Percentiles rank a stretch among this genome's conserved stretches.
These are phyloP conservation scores for Osedax frankpressi DNA, from an alignment of 2,888 invertebrate species.

Conservation along the genomic window DNA sequence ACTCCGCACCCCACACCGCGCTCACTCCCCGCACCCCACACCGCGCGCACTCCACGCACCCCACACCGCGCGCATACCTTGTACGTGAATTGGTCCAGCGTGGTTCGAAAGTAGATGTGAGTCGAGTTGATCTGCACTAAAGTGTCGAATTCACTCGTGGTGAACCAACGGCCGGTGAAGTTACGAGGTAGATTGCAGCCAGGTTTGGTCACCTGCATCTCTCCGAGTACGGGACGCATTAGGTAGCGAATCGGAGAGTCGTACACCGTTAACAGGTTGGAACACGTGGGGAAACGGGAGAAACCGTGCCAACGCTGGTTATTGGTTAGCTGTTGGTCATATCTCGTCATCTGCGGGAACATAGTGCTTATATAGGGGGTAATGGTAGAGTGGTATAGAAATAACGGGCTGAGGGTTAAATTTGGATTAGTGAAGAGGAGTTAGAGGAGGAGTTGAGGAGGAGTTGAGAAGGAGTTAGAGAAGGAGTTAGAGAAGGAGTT, in stretches of 20 bases:
- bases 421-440: neutral
- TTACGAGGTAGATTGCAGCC: slow-evolving; percentile 84
- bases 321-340: slow-evolving; percentile 39
- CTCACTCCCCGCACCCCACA: no score
- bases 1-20: no score
- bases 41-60: no score
- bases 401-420: no score
- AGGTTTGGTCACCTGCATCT: slow-evolving; percentile 55
- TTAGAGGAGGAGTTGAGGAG: no score
- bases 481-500: no score
- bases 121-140: slow-evolving; percentile 75
- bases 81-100: slow-evolving; percentile 67
- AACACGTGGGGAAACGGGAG: slow-evolving; percentile 64
- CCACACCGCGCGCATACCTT: no score
- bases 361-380: neutral
- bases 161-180: slow-evolving; percentile 87
- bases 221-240: slow-evolving; percentile 26
- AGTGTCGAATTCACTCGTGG: slow-evolving; percentile 90
- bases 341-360: slow-evolving; percentile 35
- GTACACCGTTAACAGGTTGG: slow-evolving; percentile 78
- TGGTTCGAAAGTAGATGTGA: slow-evolving; percentile 86
- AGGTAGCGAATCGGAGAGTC: slow-evolving; percentile 53
- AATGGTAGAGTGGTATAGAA: no score
- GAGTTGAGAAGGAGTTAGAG: no score
- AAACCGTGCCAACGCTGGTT: slow-evolving; percentile 41